Evolutionary conservation across 2,113 vertebrate species (phyloP).

Genomic region (Morone chrysops): DNA sequence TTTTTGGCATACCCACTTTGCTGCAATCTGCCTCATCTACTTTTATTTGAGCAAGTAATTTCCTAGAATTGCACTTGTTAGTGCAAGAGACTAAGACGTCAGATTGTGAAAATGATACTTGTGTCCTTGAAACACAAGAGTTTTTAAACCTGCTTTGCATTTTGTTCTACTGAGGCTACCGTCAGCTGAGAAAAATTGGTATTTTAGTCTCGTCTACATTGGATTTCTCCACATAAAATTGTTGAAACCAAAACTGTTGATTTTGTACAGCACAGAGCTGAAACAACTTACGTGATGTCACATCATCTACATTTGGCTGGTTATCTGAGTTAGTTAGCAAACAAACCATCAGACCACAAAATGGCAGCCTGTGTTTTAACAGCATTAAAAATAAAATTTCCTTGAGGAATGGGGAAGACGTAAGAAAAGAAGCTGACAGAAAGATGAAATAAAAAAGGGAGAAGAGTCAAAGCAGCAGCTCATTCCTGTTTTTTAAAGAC

Average conservation of each 20-base stretch:
- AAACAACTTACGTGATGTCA: not conserved
- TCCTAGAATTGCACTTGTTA: slow-evolving; percentile 12
- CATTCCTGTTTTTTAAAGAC: not conserved
- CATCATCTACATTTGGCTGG: not conserved
- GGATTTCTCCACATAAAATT: not conserved
- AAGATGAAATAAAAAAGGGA: slow-evolving; percentile 1
- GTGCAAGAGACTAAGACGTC: slow-evolving; percentile 18
- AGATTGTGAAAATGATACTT: slow-evolving; percentile 26
- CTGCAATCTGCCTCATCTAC: slow-evolving; percentile 25
- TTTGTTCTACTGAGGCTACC: not conserved
- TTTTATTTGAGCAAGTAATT: slow-evolving; percentile 35
- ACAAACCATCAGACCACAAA: not conserved
- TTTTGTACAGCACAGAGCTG: not conserved
- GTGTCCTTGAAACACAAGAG: slow-evolving; percentile 11
- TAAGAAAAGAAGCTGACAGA: not conserved
- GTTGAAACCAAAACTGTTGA: not conserved
- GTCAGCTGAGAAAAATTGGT: not conserved
- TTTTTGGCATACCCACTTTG: slow-evolving; percentile 14
- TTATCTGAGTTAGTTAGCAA: not conserved
- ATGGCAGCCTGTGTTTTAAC: not conserved
- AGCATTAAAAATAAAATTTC: slow-evolving; percentile 18
- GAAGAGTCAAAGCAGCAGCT: slow-evolving; percentile 2
- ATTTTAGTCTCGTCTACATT: not conserved
- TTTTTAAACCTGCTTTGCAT: slow-evolving; percentile 13
- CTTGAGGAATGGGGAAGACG: not conserved